Conservation (phyloP, 1,140 invertebrate species). For the Trichonephila inaurata region DNA sequence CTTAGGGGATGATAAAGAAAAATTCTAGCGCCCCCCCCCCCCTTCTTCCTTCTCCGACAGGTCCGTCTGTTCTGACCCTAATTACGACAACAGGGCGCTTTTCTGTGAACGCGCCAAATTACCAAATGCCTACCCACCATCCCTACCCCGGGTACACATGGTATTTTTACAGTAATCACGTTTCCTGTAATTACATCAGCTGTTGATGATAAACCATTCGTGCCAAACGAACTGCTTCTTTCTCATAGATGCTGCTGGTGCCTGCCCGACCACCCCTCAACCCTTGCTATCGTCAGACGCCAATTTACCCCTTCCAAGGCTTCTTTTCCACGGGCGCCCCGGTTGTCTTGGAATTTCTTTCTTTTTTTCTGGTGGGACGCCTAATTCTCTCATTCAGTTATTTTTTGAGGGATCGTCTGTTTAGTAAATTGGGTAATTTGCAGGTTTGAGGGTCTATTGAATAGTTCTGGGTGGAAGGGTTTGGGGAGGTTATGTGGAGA, state of each 20-base stretch:
- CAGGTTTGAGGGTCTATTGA: neutral
- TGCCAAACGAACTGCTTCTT: conserved; percentile 74
- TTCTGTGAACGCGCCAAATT: conserved; percentile 57
- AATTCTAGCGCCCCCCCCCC: conserved; percentile 28
- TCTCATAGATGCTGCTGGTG: conserved; percentile 3
- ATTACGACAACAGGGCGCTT: conserved; percentile 71
- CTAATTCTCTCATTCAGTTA: conserved; percentile 61
- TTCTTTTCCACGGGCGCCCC: neutral
- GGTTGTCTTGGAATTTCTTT: neutral
- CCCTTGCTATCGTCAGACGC: conserved; percentile 51
- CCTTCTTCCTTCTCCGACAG: no score
- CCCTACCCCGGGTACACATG: conserved; percentile 58
- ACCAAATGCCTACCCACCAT: conserved; percentile 18
- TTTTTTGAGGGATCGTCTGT: conserved; percentile 9
- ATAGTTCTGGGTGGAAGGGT: neutral
- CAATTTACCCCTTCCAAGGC: conserved; percentile 61
- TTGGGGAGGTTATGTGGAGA: neutral
- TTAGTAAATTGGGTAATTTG: neutral
- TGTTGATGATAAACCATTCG: conserved; percentile 75
- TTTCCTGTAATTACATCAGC: conserved; percentile 76
- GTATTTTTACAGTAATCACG: conserved; percentile 76
- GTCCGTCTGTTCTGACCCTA: conserved; percentile 67
- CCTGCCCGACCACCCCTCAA: neutral
- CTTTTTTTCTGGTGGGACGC: conserved; percentile 24
- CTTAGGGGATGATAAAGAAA: conserved; percentile 48